Base-by-base conservation (phyloP, 2,113 vertebrate species). In the Ranitomeya variabilis region DNA sequence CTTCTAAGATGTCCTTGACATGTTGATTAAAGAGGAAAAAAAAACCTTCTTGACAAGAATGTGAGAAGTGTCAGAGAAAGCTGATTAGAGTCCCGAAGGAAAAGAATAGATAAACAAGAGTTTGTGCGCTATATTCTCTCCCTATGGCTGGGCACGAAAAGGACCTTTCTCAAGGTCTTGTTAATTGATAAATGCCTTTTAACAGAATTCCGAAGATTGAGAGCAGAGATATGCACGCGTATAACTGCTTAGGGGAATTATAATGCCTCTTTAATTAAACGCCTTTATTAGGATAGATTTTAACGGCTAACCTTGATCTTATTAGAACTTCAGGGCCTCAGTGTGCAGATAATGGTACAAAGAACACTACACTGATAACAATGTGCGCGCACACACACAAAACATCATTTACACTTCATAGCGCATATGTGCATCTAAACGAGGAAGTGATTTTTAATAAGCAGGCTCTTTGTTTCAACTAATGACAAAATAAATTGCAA, bases 31-130 rank as follows among this genome's bases (percentile, higher is more conserved):
- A 85, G 82, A 80, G 76, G 37, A 59, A 83, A 31, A 87, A 87
- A 89, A 87, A 90, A 90, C 90, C 89, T 90, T 87, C 80, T 90
- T 89, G 90, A 90, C 86, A 81, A 90, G 91, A 91, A 86, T 91
- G 90, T 90, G 90, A 90, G 87, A 90, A 90, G 91, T 91, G 86
- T 91, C 91, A 91, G 86, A 82, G 91, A 92, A 90, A 93, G 91
- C 90, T 91, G 92, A 91, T 91, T 91, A 93, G 91, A 73, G 85
- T 87, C 86, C 86, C 62, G 79, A 60, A 80, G 82, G 87, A 83
- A 89, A 83, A 71, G 73, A 88, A 79, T 78, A 89, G 91, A 87
- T 80, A 92, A 87, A 86, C 77, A 85, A 76, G 62, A 64, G 37
- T 80, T 60, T 62, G 80, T n/a, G 64, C 18, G 80, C 67, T 78